Evolutionary conservation across 1,140 invertebrate genomes (phyloP).

Genomic region (Drosophila nigromelanica): DNA sequence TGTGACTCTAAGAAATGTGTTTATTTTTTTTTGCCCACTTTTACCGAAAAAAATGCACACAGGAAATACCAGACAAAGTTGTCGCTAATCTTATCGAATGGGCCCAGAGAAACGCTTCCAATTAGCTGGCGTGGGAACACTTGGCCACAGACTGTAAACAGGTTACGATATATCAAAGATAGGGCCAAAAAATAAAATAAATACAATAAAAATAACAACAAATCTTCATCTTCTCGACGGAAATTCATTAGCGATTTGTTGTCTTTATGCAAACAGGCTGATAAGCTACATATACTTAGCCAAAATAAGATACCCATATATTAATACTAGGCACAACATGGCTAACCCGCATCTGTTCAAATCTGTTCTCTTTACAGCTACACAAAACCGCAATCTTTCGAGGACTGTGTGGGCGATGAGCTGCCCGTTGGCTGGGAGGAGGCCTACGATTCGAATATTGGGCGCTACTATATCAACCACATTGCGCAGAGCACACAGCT

Average conservation of each 20-base stretch:
- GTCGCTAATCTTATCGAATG: slow-evolving; percentile 71
- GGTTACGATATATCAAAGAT: slow-evolving; percentile 57
- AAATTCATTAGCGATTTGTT: slow-evolving; percentile 61
- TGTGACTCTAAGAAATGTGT: slow-evolving; percentile 44
- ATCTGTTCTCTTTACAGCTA: slow-evolving; percentile 87
- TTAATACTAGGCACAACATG: slow-evolving; percentile 13
- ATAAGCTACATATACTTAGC: slow-evolving; percentile 30
- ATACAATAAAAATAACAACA: slow-evolving; percentile 7
- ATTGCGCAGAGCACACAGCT: slow-evolving; percentile 97
- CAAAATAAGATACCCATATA: slow-evolving; percentile 12
- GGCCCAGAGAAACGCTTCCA: slow-evolving; percentile 45
- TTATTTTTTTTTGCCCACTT: slow-evolving; percentile 44
- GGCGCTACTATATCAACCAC: slow-evolving; percentile 98
- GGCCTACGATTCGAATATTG: slow-evolving; percentile 95
- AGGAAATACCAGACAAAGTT: slow-evolving; percentile 69
- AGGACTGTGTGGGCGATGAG: slow-evolving; percentile 98
- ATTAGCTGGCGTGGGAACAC: slow-evolving; percentile 73
- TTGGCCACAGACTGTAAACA: slow-evolving; percentile 39
- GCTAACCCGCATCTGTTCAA: slow-evolving; percentile 16
- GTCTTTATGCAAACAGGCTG: slow-evolving; percentile 53
- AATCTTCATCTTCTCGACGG: slow-evolving; percentile 52
- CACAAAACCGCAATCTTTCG: slow-evolving; percentile 98
- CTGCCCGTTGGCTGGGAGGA: slow-evolving; percentile 98
- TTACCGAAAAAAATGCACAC: slow-evolving; percentile 69
- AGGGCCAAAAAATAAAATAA: slow-evolving; percentile 21